These are phyloP conservation scores for Zoanthus sansibaricus DNA, from an alignment of 92 coral and sea anemone genomes.

Conservation along the genomic window DNA sequence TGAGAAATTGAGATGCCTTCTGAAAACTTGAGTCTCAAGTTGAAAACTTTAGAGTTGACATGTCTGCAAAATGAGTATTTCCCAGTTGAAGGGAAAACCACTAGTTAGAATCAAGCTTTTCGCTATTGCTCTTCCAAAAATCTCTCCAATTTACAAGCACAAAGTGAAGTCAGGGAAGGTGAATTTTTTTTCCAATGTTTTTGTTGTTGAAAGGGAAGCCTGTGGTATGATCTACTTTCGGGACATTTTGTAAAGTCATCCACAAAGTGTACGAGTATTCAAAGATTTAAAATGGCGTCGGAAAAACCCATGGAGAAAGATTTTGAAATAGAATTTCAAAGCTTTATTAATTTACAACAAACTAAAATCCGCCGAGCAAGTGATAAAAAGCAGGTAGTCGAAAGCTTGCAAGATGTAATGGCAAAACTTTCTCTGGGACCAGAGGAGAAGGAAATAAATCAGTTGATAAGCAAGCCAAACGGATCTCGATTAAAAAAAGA, in stretches of 20 bases:
- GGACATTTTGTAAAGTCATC: constrained; percentile 4
- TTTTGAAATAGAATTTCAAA: constrained; percentile 66
- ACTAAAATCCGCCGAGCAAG: constrained; percentile 63
- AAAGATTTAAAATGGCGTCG: neutral
- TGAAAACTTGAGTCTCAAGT: no score
- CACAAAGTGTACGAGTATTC: neutral
- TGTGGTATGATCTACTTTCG: neutral
- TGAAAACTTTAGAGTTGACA: no score
- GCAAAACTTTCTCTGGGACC: constrained; percentile 59
- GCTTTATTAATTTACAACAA: constrained; percentile 74
- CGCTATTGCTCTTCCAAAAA: no score
- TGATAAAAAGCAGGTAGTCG: constrained; percentile 53
- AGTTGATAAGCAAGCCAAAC: constrained; percentile 38
- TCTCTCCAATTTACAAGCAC: no score
- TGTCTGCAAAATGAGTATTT: no score
- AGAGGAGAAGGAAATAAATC: neutral
- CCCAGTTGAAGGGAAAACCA: no score
- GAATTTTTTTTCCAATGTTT: no score
- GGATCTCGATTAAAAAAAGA: constrained; percentile 44
- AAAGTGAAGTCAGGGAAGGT: no score
- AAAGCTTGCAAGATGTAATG: constrained; percentile 59
- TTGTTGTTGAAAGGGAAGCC: neutral
- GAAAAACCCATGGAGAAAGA: neutral
- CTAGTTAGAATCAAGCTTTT: no score
- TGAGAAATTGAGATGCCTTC: no score